Conservation (phyloP, 2,797 vertebrate genomes). For the Corythornis leucogaster region DNA sequence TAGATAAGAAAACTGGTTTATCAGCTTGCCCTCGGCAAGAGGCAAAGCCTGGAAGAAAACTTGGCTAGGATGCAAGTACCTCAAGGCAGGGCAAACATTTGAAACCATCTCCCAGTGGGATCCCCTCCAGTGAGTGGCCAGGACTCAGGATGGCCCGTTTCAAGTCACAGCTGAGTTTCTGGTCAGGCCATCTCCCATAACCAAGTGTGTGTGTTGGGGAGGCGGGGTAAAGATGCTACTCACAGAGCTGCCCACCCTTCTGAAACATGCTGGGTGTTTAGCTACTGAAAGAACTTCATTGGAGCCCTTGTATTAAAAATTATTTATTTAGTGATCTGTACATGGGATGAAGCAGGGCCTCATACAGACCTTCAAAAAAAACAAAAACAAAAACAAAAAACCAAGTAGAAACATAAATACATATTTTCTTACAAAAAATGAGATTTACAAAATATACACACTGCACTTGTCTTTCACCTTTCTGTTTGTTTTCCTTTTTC, state of each 20-base stretch:
- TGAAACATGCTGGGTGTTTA: neutral
- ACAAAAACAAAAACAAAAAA: slow-evolving; percentile 77
- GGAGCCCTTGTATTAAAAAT: slow-evolving; percentile 73
- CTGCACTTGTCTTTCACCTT: slow-evolving; percentile 79
- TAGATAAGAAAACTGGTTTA: slow-evolving; percentile 56
- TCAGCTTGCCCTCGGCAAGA: neutral
- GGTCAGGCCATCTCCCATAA: neutral
- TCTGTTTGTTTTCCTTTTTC: slow-evolving; percentile 28
- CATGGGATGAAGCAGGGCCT: slow-evolving; percentile 81
- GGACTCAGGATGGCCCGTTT: neutral
- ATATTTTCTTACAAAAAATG: slow-evolving; percentile 88
- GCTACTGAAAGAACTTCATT: neutral
- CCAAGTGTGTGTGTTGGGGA: neutral
- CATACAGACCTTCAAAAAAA: slow-evolving; percentile 76
- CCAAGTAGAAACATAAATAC: slow-evolving; percentile 93
- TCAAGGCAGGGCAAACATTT: slow-evolving; percentile 25
- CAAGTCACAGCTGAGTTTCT: neutral
- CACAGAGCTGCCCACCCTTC: neutral
- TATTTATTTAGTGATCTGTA: slow-evolving; percentile 86
- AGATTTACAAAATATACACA: slow-evolving; percentile 90
- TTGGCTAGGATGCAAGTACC: neutral
- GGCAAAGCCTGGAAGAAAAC: slow-evolving; percentile 26
- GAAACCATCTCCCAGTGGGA: neutral
- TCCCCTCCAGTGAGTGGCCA: neutral
- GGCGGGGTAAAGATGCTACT: neutral